A percentile compares a stretch with the other conserved stretches of the same genome.
Evolutionary conservation across 2,113 vertebrate species (phyloP).

Genomic region (Sisor rabdophorus): DNA sequence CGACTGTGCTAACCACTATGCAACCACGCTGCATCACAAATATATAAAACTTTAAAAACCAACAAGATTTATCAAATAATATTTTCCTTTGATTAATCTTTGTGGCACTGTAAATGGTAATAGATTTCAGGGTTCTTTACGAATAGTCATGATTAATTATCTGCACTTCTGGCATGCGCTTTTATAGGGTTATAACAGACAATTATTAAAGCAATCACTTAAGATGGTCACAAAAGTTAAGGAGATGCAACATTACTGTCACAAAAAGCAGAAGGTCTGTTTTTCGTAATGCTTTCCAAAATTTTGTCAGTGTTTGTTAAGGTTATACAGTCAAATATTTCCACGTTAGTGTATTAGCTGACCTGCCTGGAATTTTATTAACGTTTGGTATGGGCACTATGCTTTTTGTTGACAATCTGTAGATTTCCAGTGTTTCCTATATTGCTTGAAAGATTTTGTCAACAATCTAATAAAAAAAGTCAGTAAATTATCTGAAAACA

Average conservation of each 20-base stretch:
- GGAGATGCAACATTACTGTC: not conserved
- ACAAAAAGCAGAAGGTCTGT: not conserved
- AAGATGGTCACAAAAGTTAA: not conserved
- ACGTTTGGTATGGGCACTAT: not conserved
- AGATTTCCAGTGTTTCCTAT: not conserved
- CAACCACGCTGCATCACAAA: too few relatives aligned
- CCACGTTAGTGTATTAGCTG: not conserved
- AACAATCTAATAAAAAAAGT: too few relatives aligned
- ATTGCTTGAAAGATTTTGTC: too few relatives aligned
- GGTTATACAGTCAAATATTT: not conserved
- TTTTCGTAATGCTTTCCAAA: not conserved
- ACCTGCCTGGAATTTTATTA: not conserved
- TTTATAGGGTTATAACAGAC: not conserved
- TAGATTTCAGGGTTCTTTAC: not conserved
- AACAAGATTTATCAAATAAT: too few relatives aligned
- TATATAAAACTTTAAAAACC: not conserved
- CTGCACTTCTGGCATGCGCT: not conserved
- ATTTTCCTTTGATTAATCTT: too few relatives aligned
- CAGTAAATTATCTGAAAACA: too few relatives aligned
- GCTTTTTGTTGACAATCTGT: not conserved
- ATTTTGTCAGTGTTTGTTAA: too few relatives aligned
- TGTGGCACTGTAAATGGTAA: not conserved
- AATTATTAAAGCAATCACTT: not conserved
- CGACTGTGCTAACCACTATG: too few relatives aligned
- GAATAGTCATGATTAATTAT: not conserved